Evolutionary conservation across 2,113 vertebrate species (phyloP).

Genomic region (Dolichallabes microphthalmus): DNA sequence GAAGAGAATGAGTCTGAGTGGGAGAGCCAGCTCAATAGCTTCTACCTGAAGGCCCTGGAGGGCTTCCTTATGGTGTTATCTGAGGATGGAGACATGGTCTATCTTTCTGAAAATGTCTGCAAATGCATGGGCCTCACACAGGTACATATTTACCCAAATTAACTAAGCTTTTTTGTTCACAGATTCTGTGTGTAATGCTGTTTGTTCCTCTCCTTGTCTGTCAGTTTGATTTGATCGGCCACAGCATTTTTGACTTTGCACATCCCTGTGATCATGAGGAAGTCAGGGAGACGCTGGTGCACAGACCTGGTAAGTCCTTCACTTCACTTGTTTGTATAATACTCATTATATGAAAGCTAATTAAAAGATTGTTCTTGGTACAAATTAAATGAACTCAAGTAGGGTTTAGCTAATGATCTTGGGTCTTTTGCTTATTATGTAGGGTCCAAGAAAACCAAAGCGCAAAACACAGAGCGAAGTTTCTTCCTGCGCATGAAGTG

Average conservation of each 20-base stretch:
- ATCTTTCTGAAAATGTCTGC: conserved; percentile 96
- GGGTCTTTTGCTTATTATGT: conserved; percentile 14
- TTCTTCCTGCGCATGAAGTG: conserved; percentile 99
- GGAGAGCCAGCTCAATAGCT: conserved; percentile 88
- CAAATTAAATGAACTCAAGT: neutral
- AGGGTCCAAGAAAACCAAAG: conserved; percentile 94
- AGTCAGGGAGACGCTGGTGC: conserved; percentile 93
- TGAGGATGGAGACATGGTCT: conserved; percentile 98
- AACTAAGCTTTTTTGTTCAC: neutral
- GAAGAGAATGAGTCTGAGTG: conserved; percentile 82
- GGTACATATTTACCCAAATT: conserved; percentile 64
- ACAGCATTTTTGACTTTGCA: conserved; percentile 96
- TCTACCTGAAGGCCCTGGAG: conserved; percentile 94
- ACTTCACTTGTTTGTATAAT: neutral
- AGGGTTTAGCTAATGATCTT: neutral
- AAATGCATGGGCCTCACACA: conserved; percentile 97
- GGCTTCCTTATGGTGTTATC: conserved; percentile 98
- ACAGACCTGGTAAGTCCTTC: conserved; percentile 84
- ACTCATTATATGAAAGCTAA: neutral
- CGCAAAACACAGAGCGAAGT: conserved; percentile 87
- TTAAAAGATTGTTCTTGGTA: neutral
- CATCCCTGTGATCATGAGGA: conserved; percentile 98
- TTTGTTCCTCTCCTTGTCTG: conserved; percentile 34
- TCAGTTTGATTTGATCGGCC: conserved; percentile 96
- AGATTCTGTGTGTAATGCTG: neutral